These are phyloP conservation scores for Anarrhichthys ocellatus DNA, from an alignment of 2,113 vertebrate genomes.

Conservation along the genomic window DNA sequence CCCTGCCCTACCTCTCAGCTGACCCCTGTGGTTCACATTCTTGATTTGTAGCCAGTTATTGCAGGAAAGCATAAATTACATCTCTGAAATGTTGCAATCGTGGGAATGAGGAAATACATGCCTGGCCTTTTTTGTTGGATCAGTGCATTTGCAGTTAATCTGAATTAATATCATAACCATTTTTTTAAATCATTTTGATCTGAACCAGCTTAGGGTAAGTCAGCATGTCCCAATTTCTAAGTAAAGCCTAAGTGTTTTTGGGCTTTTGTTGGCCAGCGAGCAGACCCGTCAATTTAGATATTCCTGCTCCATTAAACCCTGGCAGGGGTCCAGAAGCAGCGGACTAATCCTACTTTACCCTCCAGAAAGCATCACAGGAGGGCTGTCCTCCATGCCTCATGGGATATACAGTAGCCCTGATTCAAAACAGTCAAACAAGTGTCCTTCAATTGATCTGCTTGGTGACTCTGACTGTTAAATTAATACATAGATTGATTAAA, in stretches of 20 bases:
- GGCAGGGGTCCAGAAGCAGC: conserved; percentile 60
- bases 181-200: conserved; percentile 52
- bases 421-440: conserved; percentile 33
- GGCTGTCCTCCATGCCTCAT: conserved; percentile 46
- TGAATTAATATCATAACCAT: conserved; percentile 61
- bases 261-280: conserved; percentile 65
- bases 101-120: conserved; percentile 37
- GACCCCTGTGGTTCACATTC: conserved; percentile 56
- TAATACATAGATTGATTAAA: conserved; percentile 6
- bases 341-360: conserved; percentile 78
- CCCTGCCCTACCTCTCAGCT: conserved; percentile 3
- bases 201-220: conserved; percentile 69
- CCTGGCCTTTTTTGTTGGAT: conserved; percentile 37
- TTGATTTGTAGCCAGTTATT: conserved; percentile 53
- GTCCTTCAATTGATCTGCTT: conserved; percentile 20
- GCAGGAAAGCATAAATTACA: conserved; percentile 58
- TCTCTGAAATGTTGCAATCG: conserved; percentile 25
- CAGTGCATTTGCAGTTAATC: conserved; percentile 65
- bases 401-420: conserved; percentile 4
- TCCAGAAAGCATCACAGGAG: conserved; percentile 61
- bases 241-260: conserved; percentile 64
- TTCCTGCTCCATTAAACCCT: conserved; percentile 77
- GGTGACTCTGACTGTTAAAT: conserved; percentile 5
- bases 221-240: conserved; percentile 74
- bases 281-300: conserved; percentile 71